These are phyloP conservation scores for Argyresthia albistria DNA, from an alignment of 2,888 invertebrate genomes.

Conservation along the genomic window DNA sequence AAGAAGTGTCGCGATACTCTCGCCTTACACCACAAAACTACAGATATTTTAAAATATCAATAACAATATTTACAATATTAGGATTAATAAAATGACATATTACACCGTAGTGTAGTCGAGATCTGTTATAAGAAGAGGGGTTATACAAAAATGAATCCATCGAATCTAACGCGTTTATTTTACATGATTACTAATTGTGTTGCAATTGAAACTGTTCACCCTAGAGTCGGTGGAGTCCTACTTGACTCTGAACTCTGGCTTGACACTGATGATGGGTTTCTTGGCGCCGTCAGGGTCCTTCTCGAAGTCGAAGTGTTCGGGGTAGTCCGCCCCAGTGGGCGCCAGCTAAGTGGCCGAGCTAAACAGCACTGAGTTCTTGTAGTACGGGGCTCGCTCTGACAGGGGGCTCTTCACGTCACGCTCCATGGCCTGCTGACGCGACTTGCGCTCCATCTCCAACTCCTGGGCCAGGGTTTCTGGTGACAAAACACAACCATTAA, in stretches of 20 bases:
- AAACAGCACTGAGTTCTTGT: slow-evolving; percentile 92
- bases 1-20: slow-evolving; percentile 52
- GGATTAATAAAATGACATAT: slow-evolving; percentile 44
- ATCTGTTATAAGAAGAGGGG: slow-evolving; percentile 38
- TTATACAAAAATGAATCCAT: slow-evolving; percentile 28
- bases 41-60: slow-evolving; percentile 39
- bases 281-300: slow-evolving; percentile 48
- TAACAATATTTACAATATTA: slow-evolving; percentile 64
- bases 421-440: slow-evolving; percentile 84
- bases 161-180: slow-evolving; percentile 8
- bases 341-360: slow-evolving; percentile 85
- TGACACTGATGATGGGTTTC: slow-evolving; percentile 69
- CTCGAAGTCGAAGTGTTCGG: slow-evolving; percentile 41
- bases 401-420: slow-evolving; percentile 90
- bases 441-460: slow-evolving; percentile 89
- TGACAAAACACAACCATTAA: slow-evolving; percentile 33
- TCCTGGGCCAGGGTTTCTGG: slow-evolving; percentile 90
- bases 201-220: not conserved
- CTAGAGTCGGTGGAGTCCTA: slow-evolving; percentile 19
- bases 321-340: slow-evolving; percentile 52
- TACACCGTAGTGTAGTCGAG: slow-evolving; percentile 26
- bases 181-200: slow-evolving; percentile 13
- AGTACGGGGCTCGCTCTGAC: slow-evolving; percentile 86
- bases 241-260: slow-evolving; percentile 68
- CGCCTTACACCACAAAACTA: slow-evolving; percentile 44